Evolutionary conservation across 2,113 vertebrate species (phyloP), one percentile per base, ranked within the genome.

Genomic region (Mystacornis crossleyi): DNA sequence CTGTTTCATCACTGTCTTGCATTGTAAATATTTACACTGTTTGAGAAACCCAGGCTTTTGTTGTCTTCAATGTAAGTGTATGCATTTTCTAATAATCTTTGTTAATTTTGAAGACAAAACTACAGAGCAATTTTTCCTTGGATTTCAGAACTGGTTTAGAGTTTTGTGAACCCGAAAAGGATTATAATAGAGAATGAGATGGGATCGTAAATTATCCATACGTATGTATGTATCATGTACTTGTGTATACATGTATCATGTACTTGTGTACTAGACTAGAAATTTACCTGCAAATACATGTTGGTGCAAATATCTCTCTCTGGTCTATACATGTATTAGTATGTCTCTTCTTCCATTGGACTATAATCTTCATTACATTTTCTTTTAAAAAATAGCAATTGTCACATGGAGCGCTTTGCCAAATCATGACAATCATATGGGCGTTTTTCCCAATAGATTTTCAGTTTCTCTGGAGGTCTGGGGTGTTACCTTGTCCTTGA

Each of bases 1-100:
- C 78, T 71, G 28, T 64, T 90, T 93, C 85, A 48, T 83, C 21
- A 19, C 47, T 84, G 8, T 90, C 61, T 71, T 89, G 36, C 9
- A 5, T 67, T 92, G 64, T 90, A 93, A 94, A 94, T 92, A 81
- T 94, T 95, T 92, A 61, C 16, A 61, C 19, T 86, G 64, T 88
- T 86, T 36, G 40, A 71, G 48, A 75, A 89, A 64, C 29, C 34
- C 29, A 75, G 48, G 42, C 57, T 79, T 93, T 69, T 14, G 5
- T 81, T 95, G 60, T 91, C 80, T 67, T 55, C 11, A 2, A 0
- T 71, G 14, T 81, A 89, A 89, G 42, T 34, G 16, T 74, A 61
- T 71, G 48, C 40, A 78, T 86, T 92, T 89, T 92, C 64, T 18
- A 83, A 47, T 71, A 70, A 43, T 55, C 7, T 31, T 54, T 66